Conservation (phyloP, 2,888 invertebrate genomes). For the Trichopoda pennipes region DNA sequence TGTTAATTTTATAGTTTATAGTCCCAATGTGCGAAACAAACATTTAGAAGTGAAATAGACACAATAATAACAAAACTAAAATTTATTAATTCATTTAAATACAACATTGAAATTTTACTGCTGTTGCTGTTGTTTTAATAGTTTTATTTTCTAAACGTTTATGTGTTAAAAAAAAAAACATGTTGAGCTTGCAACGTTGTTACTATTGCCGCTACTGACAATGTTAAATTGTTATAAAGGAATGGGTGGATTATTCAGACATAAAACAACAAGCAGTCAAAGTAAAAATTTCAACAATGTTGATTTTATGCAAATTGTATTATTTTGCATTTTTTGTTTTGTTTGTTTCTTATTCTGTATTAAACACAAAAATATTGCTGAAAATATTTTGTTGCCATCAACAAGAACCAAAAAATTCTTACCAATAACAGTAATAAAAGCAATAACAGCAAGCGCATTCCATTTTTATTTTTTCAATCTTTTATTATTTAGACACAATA, state of each 20-base stretch:
- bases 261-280: conserved; percentile 33
- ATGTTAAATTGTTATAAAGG: neutral
- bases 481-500: conserved; percentile 58
- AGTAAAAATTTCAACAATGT: conserved; percentile 59
- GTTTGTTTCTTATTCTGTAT: conserved; percentile 5
- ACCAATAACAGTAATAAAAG: conserved; percentile 46
- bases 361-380: neutral
- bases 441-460: neutral
- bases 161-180: conserved; percentile 37
- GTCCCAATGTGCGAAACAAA: conserved; percentile 10
- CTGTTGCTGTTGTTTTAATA: conserved; percentile 29
- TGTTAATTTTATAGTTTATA: neutral
- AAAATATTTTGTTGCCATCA: neutral
- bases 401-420: conserved; percentile 31
- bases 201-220: conserved; percentile 14
- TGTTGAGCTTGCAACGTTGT: conserved; percentile 24
- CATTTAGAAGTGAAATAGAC: neutral
- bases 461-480: neutral
- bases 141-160: conserved; percentile 41
- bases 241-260: conserved; percentile 19
- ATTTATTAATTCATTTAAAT: conserved; percentile 32
- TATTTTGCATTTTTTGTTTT: conserved; percentile 13
- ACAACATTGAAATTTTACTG: conserved; percentile 44
- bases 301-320: conserved; percentile 64
- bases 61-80: conserved; percentile 19